phyloP scores from a whole-genome alignment of 1,140 invertebrate species.

The Asobara japonica region DNA sequence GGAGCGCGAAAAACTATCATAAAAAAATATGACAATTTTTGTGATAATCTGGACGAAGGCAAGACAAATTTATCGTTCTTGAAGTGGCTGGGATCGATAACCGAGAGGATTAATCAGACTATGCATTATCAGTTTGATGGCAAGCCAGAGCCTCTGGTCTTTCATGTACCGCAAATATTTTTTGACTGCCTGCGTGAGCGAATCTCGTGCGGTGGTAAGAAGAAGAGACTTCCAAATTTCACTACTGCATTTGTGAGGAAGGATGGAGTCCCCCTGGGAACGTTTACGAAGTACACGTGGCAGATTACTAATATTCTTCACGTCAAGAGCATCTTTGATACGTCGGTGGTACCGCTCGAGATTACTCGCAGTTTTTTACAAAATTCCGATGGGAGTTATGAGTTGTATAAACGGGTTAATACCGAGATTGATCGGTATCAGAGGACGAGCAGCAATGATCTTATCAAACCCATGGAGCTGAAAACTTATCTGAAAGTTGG shows the following conservation, averaged over 20 bases:
- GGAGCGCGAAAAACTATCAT: constrained; percentile 52
- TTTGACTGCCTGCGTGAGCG: constrained; percentile 78
- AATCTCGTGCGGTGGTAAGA: constrained; percentile 73
- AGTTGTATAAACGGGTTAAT: constrained; percentile 69
- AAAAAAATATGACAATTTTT: constrained; percentile 54
- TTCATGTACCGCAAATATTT: constrained; percentile 77
- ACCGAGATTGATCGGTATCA: constrained; percentile 67
- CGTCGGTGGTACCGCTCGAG: constrained; percentile 72
- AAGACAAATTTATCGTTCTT: constrained; percentile 70
- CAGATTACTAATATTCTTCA: constrained; percentile 79
- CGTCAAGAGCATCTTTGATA: constrained; percentile 82
- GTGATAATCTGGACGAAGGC: constrained; percentile 55
- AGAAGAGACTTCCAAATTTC: constrained; percentile 75
- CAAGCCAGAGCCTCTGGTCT: constrained; percentile 77
- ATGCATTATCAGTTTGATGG: constrained; percentile 83
- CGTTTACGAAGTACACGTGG: constrained; percentile 80
- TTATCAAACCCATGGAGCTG: constrained; percentile 74
- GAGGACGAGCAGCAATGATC: constrained; percentile 64
- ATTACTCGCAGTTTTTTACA: constrained; percentile 76
- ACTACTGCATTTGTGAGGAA: constrained; percentile 70
- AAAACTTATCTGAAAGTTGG: constrained; percentile 80
- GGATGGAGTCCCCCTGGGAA: constrained; percentile 74
- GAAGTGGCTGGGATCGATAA: constrained; percentile 78
- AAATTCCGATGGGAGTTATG: constrained; percentile 75
- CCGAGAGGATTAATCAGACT: constrained; percentile 80